These are phyloP conservation scores for Drosophila pachea DNA, from an alignment of 1,140 invertebrate genomes.

Conservation along the genomic window DNA sequence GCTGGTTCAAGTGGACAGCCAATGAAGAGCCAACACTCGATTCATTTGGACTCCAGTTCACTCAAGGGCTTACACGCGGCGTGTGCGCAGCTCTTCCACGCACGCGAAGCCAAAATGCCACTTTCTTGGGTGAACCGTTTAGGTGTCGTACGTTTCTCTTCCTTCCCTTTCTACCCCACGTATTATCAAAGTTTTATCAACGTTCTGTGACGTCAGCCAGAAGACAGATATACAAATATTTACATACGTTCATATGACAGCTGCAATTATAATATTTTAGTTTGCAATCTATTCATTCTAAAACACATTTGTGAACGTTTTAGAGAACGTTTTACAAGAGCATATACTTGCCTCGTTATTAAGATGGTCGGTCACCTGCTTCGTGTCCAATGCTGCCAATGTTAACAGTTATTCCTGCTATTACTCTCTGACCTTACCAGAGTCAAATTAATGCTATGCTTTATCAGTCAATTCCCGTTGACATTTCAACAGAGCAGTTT, in stretches of 20 bases:
- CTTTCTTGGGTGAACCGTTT: neutral
- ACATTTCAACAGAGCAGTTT: slow-evolving; percentile 28
- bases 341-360: too few relatives aligned
- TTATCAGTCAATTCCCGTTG: neutral
- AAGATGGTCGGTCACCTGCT: too few relatives aligned
- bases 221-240: slow-evolving; percentile 9
- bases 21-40: neutral
- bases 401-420: neutral
- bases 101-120: slow-evolving; percentile 6
- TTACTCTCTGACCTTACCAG: neutral
- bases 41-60: slow-evolving; percentile 10
- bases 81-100: slow-evolving; percentile 15
- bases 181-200: slow-evolving; percentile 1
- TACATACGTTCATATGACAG: slow-evolving; percentile 9
- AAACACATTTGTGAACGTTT: too few relatives aligned
- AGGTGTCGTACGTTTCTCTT: neutral
- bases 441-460: slow-evolving; percentile 12
- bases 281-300: too few relatives aligned
- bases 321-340: too few relatives aligned
- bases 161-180: neutral
- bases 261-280: slow-evolving; percentile 1
- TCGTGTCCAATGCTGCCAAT: too few relatives aligned
- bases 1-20: slow-evolving; percentile 21
- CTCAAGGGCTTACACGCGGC: slow-evolving; percentile 59
- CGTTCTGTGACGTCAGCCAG: slow-evolving; percentile 20